phyloP scores from a whole-genome alignment of 2,888 invertebrate genomes.

The Heliconius sara region DNA sequence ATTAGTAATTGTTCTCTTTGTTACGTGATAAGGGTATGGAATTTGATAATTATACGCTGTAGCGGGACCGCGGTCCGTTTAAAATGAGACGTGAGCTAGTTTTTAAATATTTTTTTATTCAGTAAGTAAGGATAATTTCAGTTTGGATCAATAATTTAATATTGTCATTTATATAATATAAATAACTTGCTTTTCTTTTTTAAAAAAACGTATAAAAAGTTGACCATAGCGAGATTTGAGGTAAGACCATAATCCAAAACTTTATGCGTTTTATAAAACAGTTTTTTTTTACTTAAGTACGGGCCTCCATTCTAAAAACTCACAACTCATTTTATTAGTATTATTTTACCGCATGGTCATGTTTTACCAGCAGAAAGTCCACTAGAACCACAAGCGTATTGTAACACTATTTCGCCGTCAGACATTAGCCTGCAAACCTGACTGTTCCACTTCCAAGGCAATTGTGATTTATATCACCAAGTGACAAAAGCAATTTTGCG shows the following conservation, averaged over 20 bases:
- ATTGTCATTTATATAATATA: not conserved
- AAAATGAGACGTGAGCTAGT: conserved; percentile 38
- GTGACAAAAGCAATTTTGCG: not conserved
- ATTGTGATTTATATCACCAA: conserved; percentile 2
- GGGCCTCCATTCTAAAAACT: no score
- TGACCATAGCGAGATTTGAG: no score
- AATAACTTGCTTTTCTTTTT: not conserved
- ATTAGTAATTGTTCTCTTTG: conserved; percentile 43
- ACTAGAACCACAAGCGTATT: not conserved
- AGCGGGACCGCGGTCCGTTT: conserved; percentile 53
- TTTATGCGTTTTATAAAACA: no score
- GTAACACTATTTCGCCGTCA: not conserved
- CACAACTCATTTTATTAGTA: not conserved
- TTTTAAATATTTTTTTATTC: conserved; percentile 26
- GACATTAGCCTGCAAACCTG: conserved; percentile 1
- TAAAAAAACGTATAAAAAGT: no score
- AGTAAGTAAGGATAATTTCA: not conserved
- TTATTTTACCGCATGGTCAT: not conserved
- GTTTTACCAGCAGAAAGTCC: not conserved
- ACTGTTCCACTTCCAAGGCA: conserved; percentile 4
- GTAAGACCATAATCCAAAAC: no score
- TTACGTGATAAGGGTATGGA: conserved; percentile 68
- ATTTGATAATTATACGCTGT: conserved; percentile 54
- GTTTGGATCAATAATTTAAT: not conserved
- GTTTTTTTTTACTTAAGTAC: no score